phyloP scores from a whole-genome alignment of 1,140 invertebrate genomes.

The Phymorhynchus buccinoides region DNA sequence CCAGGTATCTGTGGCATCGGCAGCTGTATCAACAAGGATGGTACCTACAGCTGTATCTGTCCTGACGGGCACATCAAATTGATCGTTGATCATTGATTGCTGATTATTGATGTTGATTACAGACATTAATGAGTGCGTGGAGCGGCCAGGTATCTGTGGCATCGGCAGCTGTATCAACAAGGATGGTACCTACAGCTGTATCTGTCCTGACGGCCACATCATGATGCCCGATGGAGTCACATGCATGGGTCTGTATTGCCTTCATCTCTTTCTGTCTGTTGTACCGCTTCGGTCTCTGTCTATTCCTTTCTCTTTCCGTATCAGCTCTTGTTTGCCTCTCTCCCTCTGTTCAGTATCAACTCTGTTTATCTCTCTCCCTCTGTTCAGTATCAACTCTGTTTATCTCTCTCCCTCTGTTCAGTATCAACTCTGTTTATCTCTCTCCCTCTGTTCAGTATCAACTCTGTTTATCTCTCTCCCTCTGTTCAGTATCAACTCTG shows the following conservation, averaged over 20 bases:
- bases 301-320: neutral
- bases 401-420: neutral
- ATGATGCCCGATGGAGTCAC: constrained; percentile 84
- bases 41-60: constrained; percentile 88
- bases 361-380: constrained; percentile 2
- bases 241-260: constrained; percentile 73
- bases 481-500: neutral
- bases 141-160: constrained; percentile 82
- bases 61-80: constrained; percentile 87
- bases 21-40: constrained; percentile 86
- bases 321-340: too few species aligned
- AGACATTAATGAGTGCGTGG: constrained; percentile 81
- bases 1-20: constrained; percentile 85
- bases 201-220: constrained; percentile 90
- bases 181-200: constrained; percentile 86
- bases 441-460: neutral
- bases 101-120: constrained; percentile 76
- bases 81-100: too few species aligned
- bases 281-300: neutral
- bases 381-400: neutral
- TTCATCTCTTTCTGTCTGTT: neutral
- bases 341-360: too few species aligned
- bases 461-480: neutral
- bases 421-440: neutral
- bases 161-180: constrained; percentile 88